Evolutionary conservation across 1,140 invertebrate species (phyloP), one percentile per base, ranked within the genome.

Genomic region (Diabrotica virgifera): DNA sequence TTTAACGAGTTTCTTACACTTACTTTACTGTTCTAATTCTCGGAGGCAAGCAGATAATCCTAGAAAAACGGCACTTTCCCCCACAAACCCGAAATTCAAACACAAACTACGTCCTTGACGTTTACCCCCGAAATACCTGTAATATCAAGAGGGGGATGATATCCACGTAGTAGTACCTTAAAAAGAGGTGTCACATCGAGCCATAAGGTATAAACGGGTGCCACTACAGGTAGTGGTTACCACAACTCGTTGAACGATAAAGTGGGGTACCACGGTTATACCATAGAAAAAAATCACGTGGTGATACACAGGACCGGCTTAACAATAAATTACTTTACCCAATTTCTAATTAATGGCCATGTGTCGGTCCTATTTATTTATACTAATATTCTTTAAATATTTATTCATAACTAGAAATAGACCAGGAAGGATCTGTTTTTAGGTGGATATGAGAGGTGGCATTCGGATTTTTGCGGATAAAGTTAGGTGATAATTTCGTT

Each of bases 251-350:
- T 11, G 56, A 11, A n/a, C 14, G 58, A 35, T 8, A 53, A 62
- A 62, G 60, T 62, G 60, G 60, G 60, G 60, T 62, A 62, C 60
- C 13, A 38, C 51, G 10, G 62, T 69, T 69, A 64, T 46, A 8
- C 12, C 5, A 65, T 72, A 72, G 70, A 68, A 70, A 70, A 72
- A 67, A 66, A 58, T 70, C 74, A 75, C 72, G 74, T 76, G 73
- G 71, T 65, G 56, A 8, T 8, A 46, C 40, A 46, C 61, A 36
- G 61, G 36, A 51, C 37, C 51, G 14, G 12, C 8, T 5, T 12
- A 24, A 14, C 14, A 10, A 46, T 5, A 46, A 46, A 10, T n/a
- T 3, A 6, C n/a, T 5, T 8, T 46, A 46, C 40, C n/a, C n/a
- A n/a, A n/a, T n/a, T 24, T 24, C 24, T 24, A 24, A 4, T 24